A percentile compares a stretch with the other conserved stretches of the same genome.
phyloP scores from a whole-genome alignment of 2,888 invertebrate species.

The Cosmia pyralina region DNA sequence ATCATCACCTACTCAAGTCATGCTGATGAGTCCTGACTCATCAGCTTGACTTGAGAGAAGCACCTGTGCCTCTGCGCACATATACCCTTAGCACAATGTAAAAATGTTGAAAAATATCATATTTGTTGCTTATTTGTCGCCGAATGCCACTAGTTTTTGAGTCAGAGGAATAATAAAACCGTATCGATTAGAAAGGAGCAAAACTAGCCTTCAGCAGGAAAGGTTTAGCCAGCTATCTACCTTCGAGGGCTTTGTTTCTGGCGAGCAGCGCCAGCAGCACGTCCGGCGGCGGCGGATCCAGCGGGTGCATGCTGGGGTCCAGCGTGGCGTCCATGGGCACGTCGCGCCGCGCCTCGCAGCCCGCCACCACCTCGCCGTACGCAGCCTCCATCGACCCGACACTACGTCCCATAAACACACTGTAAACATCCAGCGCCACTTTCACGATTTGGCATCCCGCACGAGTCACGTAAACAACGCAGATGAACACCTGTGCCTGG shows the following conservation, averaged over 20 bases:
- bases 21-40: neutral
- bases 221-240: conserved; percentile 84
- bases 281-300: conserved; percentile 93
- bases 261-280: conserved; percentile 95
- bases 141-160: neutral
- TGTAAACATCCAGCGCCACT: conserved; percentile 72
- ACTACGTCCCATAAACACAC: conserved; percentile 77
- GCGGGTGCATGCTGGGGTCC: conserved; percentile 80
- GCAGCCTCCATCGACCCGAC: conserved; percentile 77
- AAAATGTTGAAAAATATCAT: neutral
- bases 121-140: too few relatives aligned
- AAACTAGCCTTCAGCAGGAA: conserved; percentile 55
- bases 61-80: neutral
- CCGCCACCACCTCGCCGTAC: conserved; percentile 77
- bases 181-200: neutral
- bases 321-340: conserved; percentile 78
- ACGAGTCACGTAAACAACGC: conserved; percentile 67
- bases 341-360: conserved; percentile 76
- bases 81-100: neutral
- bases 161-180: neutral
- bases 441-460: conserved; percentile 75
- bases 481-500: conserved; percentile 74
- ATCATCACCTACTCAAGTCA: neutral
- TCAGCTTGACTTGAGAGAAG: neutral
- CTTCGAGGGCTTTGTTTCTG: conserved; percentile 96